Base-by-base conservation (phyloP, 2,797 vertebrate genomes). In the Girardinus metallicus region DNA sequence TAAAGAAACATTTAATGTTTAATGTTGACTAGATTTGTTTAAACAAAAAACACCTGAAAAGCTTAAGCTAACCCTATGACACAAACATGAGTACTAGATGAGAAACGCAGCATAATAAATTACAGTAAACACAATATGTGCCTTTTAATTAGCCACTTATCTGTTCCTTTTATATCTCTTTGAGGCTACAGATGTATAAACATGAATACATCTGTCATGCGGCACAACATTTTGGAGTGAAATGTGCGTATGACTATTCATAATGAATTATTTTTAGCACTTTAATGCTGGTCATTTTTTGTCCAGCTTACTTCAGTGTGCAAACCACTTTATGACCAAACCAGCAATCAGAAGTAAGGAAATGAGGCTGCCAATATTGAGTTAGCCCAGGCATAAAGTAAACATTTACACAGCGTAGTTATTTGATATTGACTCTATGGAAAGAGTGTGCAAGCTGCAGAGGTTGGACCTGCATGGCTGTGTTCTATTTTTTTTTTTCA, bases 381-480 rank as follows among this genome's bases (percentile, higher is more conserved):
- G 77, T 84, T 83, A 80, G 60, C 66, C 43, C 81, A 87, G 83
- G 80, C 81, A 47, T 77, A 88, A 83, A 74, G 79, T 84, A 86
- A 86, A 91, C 86, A 90, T 87, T 85, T 88, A 75, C 46, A 55
- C 31, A 43, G 46, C 85, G 39, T 78, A 26, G 79, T 80, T 84
- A 82, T 89, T 84, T 84, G 79, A 85, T 85, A 79, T 76, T 81
- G 88, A 90, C 87, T 83, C 73, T 44, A 83, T 75, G 78, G 75
- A 84, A 77, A 79, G 51, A 49, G 43, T 53, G 44, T 53, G 29
- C 70, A 70, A 68, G 44, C 41, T 74, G 53, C 74, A 77, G 73
- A 60, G 78, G 68, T 79, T 71, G 55, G 73, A 46, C 9, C 29
- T 51, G 71, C 71, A 71, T 3, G 4, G 15, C 74, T 31, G 39